phyloP scores from a whole-genome alignment of 2,113 vertebrate genomes.

The Petroica traversi region DNA sequence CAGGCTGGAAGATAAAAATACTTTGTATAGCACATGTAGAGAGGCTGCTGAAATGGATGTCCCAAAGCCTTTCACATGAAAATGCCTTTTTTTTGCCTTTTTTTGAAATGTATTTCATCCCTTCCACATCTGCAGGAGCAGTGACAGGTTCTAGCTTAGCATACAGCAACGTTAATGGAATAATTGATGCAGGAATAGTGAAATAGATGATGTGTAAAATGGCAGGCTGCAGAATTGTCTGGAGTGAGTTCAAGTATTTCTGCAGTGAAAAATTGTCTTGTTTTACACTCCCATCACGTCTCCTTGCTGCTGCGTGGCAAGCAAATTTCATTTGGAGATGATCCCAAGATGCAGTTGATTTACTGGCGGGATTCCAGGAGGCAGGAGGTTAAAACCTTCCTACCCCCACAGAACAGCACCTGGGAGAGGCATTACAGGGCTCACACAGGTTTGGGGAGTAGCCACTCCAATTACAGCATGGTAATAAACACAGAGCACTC shows the following conservation, averaged over 20 bases:
- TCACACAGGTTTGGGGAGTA: not conserved
- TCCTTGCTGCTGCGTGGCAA: conserved; percentile 32
- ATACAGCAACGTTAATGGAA: conserved; percentile 56
- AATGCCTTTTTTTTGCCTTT: conserved; percentile 11
- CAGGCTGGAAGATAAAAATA: conserved; percentile 46
- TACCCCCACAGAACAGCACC: not conserved
- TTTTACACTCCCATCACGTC: conserved; percentile 70
- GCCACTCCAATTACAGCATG: not conserved
- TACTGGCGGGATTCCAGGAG: conserved; percentile 7
- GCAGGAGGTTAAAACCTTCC: conserved; percentile 34
- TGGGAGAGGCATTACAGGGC: conserved; percentile 6
- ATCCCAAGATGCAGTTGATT: conserved; percentile 48
- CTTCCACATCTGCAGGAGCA: not conserved
- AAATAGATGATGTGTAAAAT: conserved; percentile 76
- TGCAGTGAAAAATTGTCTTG: conserved; percentile 61
- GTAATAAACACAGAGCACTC: not conserved
- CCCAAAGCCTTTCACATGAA: not conserved
- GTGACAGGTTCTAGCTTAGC: conserved; percentile 19
- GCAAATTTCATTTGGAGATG: conserved; percentile 58
- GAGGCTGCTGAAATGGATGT: not conserved
- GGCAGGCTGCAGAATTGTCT: conserved; percentile 73
- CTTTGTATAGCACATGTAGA: not conserved
- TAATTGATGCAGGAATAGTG: conserved; percentile 68
- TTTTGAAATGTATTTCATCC: not conserved
- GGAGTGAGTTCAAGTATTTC: conserved; percentile 75